Evolutionary conservation across 2,113 vertebrate species (phyloP).

Genomic region (Struthio camelus): DNA sequence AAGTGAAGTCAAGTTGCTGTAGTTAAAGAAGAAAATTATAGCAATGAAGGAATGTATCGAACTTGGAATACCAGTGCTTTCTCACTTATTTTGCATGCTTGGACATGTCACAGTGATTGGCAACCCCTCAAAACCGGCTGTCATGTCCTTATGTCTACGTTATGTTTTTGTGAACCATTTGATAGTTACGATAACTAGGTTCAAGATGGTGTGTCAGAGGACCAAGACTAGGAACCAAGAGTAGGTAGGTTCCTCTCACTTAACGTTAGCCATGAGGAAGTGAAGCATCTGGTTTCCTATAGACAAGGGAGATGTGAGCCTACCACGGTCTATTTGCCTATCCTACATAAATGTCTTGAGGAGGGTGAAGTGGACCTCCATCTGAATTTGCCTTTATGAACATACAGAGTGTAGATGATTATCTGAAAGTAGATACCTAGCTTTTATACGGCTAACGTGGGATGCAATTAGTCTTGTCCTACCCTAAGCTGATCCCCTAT

Average conservation of each 20-base stretch:
- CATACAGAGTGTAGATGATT: rapidly evolving
- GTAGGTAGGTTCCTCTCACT: neutral
- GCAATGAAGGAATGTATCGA: neutral
- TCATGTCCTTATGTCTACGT: neutral
- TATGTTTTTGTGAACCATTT: neutral
- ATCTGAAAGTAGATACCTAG: neutral
- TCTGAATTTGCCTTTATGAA: neutral
- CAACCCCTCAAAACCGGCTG: neutral
- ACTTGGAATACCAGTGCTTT: neutral
- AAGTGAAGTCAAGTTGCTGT: neutral
- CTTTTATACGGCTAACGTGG: neutral
- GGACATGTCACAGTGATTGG: rapidly evolving
- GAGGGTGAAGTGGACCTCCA: neutral
- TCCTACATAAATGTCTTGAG: neutral
- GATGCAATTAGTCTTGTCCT: neutral
- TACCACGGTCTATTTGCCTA: neutral
- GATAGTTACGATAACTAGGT: neutral
- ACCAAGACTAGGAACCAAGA: neutral
- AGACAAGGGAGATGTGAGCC: neutral
- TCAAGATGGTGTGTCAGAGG: neutral
- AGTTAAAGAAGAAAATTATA: neutral
- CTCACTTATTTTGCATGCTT: neutral
- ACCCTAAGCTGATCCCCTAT: rapidly evolving
- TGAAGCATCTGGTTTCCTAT: neutral
- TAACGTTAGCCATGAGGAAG: neutral